Evolutionary conservation across 2,113 vertebrate species (phyloP).

Genomic region (Microcebus jonahi): DNA sequence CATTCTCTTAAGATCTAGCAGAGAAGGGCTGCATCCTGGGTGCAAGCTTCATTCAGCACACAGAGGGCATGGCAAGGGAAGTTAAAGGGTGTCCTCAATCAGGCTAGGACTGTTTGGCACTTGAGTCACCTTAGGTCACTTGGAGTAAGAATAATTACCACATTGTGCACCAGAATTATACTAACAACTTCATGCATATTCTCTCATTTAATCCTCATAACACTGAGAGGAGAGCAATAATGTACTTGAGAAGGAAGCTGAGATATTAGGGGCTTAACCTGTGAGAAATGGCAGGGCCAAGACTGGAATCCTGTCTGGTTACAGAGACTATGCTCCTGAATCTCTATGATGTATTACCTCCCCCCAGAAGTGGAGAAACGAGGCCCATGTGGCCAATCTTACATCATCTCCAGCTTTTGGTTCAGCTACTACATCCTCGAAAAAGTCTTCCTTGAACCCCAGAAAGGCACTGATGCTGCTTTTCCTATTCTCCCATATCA

Average conservation of each 20-base stretch:
- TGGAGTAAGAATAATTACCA: neutral
- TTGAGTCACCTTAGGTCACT: neutral
- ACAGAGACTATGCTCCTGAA: neutral
- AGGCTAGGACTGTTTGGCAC: neutral
- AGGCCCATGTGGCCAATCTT: neutral
- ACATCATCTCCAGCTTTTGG: neutral
- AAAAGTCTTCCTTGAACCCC: neutral
- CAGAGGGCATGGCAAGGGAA: neutral
- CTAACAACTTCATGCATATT: neutral
- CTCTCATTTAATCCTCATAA: neutral
- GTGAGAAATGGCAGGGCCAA: neutral
- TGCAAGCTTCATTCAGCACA: neutral
- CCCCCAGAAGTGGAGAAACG: neutral
- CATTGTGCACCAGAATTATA: neutral
- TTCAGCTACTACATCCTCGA: neutral
- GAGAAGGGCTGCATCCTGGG: neutral
- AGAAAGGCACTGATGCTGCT: neutral
- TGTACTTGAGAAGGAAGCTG: neutral
- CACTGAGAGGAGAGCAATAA: neutral
- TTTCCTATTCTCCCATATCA: neutral
- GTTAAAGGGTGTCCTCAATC: neutral
- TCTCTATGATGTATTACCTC: neutral
- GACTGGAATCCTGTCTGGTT: neutral
- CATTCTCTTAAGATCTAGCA: neutral
- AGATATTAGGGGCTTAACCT: neutral